Evolutionary conservation across 2,113 vertebrate genomes (phyloP), one percentile per base, ranked within the genome.

Genomic region (Thamnophis sirtalis): DNA sequence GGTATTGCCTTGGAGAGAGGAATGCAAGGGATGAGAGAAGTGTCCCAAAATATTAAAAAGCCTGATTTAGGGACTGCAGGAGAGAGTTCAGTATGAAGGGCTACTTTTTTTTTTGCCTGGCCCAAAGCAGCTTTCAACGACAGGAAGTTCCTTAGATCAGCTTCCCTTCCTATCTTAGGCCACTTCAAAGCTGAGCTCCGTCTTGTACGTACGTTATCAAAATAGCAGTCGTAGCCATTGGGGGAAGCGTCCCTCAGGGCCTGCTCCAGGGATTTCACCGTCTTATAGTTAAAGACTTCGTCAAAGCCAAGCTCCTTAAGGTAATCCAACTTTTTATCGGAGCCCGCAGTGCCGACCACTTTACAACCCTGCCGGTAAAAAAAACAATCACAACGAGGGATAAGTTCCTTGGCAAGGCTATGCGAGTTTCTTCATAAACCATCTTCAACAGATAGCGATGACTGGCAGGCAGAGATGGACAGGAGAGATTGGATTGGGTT

Each of bases 211-310:
- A 99, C 98, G 15, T 98, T 99, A 89, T 99, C 98, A 96, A 99
- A 99, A 94, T 97, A 98, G 94, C 98, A 98, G 96, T 99, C 97
- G 0, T 98, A 99, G 94, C 98, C 98, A 3, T 97, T 97, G 0
- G 98, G 98, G 92, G 98, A 98, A 5, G 98, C 98, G 51, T 97
- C 96, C 90, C 2, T 97, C 96, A 99, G 95, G 0, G 98, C 95
- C 96, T 98, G 97, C 92, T 98, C 98, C 96, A 99, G 95, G 51
- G 98, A 98, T 0, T 84, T 2, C 1, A 98, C 95, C 0, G 97
- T 98, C 96, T 98, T 99, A 93, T 99, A 99, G 97, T 99, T 99
- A 97, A 99, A 98, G 88, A 92, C 98, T 95, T 97, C 96, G 87
- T 99, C 98, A 92, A 98, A 99, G 91, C 98, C 98, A 91, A 98